Evolutionary conservation across 2,888 invertebrate genomes (phyloP).

Genomic region (Phania funesta): DNA sequence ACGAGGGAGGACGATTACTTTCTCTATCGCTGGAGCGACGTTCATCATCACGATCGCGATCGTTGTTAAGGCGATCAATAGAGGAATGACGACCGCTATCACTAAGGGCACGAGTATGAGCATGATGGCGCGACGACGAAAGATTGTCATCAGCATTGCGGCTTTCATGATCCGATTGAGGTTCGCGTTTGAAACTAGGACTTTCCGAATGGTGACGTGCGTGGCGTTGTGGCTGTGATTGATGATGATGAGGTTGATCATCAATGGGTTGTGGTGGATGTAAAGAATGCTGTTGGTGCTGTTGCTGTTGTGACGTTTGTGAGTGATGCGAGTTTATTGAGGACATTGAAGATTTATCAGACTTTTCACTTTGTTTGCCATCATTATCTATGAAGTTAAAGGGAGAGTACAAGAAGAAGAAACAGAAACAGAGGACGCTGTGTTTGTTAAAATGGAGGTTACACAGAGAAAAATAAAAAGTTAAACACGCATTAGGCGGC

Average conservation of each 20-base stretch:
- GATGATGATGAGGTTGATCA: slow-evolving; percentile 55
- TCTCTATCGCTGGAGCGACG: slow-evolving; percentile 71
- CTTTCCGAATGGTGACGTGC: slow-evolving; percentile 75
- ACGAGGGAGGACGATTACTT: slow-evolving; percentile 78
- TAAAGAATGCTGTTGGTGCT: slow-evolving; percentile 32
- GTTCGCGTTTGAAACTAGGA: slow-evolving; percentile 78
- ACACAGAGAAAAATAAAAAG: slow-evolving; percentile 65
- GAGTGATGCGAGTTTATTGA: slow-evolving; percentile 64
- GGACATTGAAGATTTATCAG: slow-evolving; percentile 75
- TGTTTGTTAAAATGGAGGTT: slow-evolving; percentile 69
- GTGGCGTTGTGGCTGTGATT: slow-evolving; percentile 68
- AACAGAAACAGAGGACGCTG: slow-evolving; percentile 73
- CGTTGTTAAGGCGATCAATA: slow-evolving; percentile 75
- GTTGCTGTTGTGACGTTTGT: slow-evolving; percentile 42
- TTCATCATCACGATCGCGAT: slow-evolving; percentile 72
- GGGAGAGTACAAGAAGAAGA: slow-evolving; percentile 70
- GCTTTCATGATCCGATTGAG: slow-evolving; percentile 76
- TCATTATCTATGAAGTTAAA: slow-evolving; percentile 76
- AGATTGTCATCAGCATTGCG: slow-evolving; percentile 71
- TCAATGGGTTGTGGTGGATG: slow-evolving; percentile 45
- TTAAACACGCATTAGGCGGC: slow-evolving; percentile 66
- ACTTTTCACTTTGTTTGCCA: slow-evolving; percentile 78
- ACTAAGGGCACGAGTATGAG: slow-evolving; percentile 44
- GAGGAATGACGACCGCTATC: slow-evolving; percentile 68
- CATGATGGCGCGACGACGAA: slow-evolving; percentile 65